Conservation (phyloP, 2,797 vertebrate species). For the Mareca strepera region DNA sequence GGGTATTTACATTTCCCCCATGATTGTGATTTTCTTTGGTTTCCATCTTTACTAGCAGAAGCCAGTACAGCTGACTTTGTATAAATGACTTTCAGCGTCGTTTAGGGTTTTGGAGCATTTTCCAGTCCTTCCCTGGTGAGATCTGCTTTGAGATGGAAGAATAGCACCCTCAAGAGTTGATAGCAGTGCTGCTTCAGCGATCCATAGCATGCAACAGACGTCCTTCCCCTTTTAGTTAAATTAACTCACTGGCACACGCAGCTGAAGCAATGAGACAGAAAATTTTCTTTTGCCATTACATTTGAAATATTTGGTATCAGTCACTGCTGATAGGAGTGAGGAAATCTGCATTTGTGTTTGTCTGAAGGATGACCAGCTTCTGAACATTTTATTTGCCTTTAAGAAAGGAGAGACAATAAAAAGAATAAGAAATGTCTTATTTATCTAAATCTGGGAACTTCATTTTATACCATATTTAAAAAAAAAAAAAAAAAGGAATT, state of each 20-base stretch:
- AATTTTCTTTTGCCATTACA: background rate
- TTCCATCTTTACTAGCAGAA: background rate
- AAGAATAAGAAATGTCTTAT: background rate
- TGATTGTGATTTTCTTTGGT: background rate
- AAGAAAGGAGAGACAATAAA: background rate
- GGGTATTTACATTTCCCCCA: background rate
- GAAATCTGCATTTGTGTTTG: background rate
- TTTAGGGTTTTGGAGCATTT: background rate
- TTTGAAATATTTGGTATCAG: background rate
- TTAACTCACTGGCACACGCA: background rate
- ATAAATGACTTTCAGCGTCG: background rate
- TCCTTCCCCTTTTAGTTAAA: background rate
- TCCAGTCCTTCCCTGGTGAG: rapidly evolving
- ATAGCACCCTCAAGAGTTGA: conserved; percentile 75
- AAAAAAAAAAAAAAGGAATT: background rate
- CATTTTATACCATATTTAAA: background rate
- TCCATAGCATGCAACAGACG: background rate
- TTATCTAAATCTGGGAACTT: background rate
- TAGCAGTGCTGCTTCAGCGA: background rate
- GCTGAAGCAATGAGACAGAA: background rate
- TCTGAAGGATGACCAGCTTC: background rate
- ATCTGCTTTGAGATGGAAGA: conserved; percentile 53
- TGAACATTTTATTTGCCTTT: background rate
- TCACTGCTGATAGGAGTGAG: background rate
- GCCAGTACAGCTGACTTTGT: background rate